Base-by-base conservation (phyloP, 2,113 vertebrate species). In the Erinaceus europaeus region DNA sequence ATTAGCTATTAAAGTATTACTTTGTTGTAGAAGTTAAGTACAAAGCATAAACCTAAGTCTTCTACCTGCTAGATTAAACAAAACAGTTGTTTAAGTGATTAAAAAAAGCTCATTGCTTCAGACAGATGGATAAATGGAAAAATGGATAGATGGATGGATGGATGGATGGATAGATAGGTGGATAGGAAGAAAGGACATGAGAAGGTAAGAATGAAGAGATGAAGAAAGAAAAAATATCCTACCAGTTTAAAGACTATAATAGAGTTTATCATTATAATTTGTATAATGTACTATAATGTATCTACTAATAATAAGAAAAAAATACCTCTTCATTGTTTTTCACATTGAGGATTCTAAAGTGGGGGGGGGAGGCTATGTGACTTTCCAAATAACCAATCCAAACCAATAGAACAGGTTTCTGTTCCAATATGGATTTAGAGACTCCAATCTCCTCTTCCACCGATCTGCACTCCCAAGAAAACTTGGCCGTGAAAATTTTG, bases 1-100 rank as follows among this genome's bases (percentile, higher is more conserved):
- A 21, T 72, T 83, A 85, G 48, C 6, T 86, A 9, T 36, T 73
- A 8, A 88, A 83, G 71, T 79, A 68, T 50, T 73, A 65, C 44
- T 86, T 86, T 73, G 83, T 65, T 42, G 29, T 8, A 40, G 34
- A 74, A 86, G 32, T 40, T 65, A 42, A 89, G 29, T 27, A 32
- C 73, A 50, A 84, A 91, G 86, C 15, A 59, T 88, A 90, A 76
- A 27, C 62, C 52, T 64, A 59, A 67, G 38, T 50, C 73, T 78
- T 92, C 64, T 67, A 77, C 32, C 79, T 57, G 25, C 21, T 52
- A 68, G 17, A 62, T 20, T 12, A 79, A 85, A 21, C 53, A 32
- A 90, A 77, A 84, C 44, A 9, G 9, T 76, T n/a, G 55, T 4
- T 40, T 6, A 71, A 36, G 18, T 4, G 20, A 17, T 64, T 80